Percentiles rank a stretch among this genome's conserved stretches.
These are phyloP conservation scores for Lycopodina hypogea DNA, from an alignment of 37 sponge, comb jelly and placozoan genomes.

Conservation along the genomic window DNA sequence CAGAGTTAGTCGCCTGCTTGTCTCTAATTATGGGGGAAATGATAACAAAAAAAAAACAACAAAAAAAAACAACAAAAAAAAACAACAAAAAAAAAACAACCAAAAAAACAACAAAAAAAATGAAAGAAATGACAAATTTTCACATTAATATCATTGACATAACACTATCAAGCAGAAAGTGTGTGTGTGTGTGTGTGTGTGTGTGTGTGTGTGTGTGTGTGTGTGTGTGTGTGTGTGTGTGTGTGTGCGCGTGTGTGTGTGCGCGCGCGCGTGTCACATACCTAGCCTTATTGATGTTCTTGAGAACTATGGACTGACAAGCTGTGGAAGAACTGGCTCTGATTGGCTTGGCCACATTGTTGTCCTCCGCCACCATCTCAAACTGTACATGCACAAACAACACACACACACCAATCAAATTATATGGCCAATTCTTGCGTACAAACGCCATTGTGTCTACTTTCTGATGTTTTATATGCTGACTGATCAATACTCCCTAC, in stretches of 20 bases:
- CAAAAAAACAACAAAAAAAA: not conserved
- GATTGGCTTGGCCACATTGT: conserved; percentile 34
- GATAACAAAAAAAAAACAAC: not conserved
- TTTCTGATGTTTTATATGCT: too few relatives aligned
- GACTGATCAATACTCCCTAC: too few relatives aligned
- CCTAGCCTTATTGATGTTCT: conserved; percentile 81
- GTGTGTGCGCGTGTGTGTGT: too few relatives aligned
- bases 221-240: too few relatives aligned
- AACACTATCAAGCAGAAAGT: too few relatives aligned
- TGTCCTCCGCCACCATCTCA: conserved; percentile 83
- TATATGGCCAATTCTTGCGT: not conserved
- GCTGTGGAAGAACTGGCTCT: conserved; percentile 74
- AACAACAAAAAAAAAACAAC: not conserved
- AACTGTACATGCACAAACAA: conserved; percentile 48
- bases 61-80: not conserved
- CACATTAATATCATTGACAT: not conserved
- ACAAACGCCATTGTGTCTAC: not conserved
- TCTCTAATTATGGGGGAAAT: conserved; percentile 36
- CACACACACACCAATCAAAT: too few relatives aligned
- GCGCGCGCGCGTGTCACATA: too few relatives aligned
- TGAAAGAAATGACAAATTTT: not conserved
- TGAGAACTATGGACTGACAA: conserved; percentile 72
- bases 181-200: too few relatives aligned
- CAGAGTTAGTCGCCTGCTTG: conserved; percentile 85
- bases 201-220: too few relatives aligned